phyloP scores from a whole-genome alignment of 2,113 vertebrate genomes.

The Indri indri region DNA sequence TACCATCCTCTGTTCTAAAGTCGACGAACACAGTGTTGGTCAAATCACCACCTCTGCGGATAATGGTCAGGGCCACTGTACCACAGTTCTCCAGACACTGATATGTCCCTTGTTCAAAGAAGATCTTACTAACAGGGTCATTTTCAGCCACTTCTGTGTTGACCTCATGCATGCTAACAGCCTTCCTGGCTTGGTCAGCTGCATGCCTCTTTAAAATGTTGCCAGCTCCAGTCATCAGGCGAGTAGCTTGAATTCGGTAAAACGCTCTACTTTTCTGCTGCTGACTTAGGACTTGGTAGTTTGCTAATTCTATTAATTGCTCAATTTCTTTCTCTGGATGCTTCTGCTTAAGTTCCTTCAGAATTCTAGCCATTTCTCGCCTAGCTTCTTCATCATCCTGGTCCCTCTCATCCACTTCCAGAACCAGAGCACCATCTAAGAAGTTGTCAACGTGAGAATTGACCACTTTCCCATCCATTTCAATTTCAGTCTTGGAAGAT shows the following conservation, averaged over 20 bases:
- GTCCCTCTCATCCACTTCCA: constrained; percentile 89
- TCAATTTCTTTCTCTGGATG: constrained; percentile 95
- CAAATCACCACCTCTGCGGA: constrained; percentile 92
- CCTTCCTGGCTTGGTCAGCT: constrained; percentile 93
- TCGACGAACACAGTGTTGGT: constrained; percentile 89
- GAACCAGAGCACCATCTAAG: constrained; percentile 93
- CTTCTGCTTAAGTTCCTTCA: constrained; percentile 96
- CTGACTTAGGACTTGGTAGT: constrained; percentile 94
- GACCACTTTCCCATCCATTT: constrained; percentile 93
- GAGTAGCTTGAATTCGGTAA: constrained; percentile 96
- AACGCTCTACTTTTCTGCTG: constrained; percentile 97
- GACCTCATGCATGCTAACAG: constrained; percentile 90
- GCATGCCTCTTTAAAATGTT: constrained; percentile 95
- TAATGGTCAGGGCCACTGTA: constrained; percentile 89
- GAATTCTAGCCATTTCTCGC: constrained; percentile 92
- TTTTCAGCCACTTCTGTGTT: constrained; percentile 86
- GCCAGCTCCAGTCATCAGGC: constrained; percentile 94
- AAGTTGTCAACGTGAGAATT: constrained; percentile 92
- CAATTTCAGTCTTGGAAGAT: constrained; percentile 91
- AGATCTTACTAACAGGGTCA: constrained; percentile 89
- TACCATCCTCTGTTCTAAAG: constrained; percentile 95
- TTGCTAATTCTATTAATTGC: constrained; percentile 93
- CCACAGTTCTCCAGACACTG: constrained; percentile 98
- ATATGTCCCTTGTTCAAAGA: constrained; percentile 93
- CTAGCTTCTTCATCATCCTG: constrained; percentile 93